Evolutionary conservation across 1,140 invertebrate species (phyloP).

Genomic region (Saccostrea echinata): DNA sequence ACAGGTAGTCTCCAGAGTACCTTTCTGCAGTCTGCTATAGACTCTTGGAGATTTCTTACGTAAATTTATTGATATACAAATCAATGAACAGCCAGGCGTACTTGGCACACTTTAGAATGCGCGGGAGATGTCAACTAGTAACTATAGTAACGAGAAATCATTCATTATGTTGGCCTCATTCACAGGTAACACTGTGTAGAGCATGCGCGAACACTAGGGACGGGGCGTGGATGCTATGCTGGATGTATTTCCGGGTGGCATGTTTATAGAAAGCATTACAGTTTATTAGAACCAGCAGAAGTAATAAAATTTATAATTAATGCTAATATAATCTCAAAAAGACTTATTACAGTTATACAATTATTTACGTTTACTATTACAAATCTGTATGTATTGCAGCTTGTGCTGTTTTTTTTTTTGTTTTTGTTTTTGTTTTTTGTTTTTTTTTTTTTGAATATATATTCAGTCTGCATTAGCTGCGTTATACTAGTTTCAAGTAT

Average conservation of each 20-base stretch:
- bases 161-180: slow-evolving; percentile 43
- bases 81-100: slow-evolving; percentile 22
- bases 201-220: background rate
- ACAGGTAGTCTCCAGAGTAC: background rate
- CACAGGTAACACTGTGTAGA: slow-evolving; percentile 23
- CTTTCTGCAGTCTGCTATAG: background rate
- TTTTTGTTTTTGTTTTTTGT: too few species aligned
- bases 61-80: slow-evolving; percentile 36
- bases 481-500: too few species aligned
- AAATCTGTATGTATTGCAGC: too few species aligned
- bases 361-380: too few species aligned
- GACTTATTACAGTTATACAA: too few species aligned
- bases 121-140: slow-evolving; percentile 17
- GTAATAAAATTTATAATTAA: too few species aligned
- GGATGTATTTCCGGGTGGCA: background rate
- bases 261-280: too few species aligned
- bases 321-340: too few species aligned
- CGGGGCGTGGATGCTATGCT: background rate
- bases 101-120: slow-evolving; percentile 23
- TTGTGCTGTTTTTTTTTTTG: too few species aligned
- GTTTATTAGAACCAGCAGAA: too few species aligned
- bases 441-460: too few species aligned
- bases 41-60: slow-evolving; percentile 17
- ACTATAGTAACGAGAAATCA: slow-evolving; percentile 41
- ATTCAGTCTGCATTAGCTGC: too few species aligned